Evolutionary conservation across 2,888 invertebrate genomes (phyloP).

Genomic region (Chaitophorus viminalis): DNA sequence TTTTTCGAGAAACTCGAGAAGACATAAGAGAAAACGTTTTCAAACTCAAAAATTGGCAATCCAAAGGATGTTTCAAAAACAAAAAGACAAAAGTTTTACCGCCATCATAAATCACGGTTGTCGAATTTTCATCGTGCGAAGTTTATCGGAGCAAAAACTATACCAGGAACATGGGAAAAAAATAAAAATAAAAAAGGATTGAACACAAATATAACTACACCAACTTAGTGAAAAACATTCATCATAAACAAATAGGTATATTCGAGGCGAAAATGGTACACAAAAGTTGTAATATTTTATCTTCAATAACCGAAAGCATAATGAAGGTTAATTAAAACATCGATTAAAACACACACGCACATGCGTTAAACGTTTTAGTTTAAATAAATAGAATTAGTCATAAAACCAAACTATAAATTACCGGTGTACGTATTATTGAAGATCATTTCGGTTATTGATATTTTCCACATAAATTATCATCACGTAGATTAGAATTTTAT

Average conservation of each 20-base stretch:
- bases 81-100: constrained; percentile 43
- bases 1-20: neutral
- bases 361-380: neutral
- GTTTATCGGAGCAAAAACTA: constrained; percentile 44
- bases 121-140: constrained; percentile 32
- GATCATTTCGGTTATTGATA: neutral
- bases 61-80: neutral
- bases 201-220: neutral
- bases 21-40: neutral
- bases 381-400: neutral
- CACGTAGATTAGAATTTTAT: neutral
- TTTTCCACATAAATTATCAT: neutral
- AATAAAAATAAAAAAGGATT: neutral
- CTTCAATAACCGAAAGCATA: neutral
- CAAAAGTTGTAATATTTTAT: neutral
- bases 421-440: neutral
- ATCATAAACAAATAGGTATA: neutral
- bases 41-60: neutral
- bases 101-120: constrained; percentile 34
- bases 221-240: constrained; percentile 22
- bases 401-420: neutral
- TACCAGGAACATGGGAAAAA: neutral
- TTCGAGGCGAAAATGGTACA: constrained; percentile 14
- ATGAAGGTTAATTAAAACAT: neutral
- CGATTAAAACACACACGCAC: too few species aligned